These are phyloP conservation scores for Acronicta psi DNA, from an alignment of 2,888 invertebrate genomes.

Conservation along the genomic window DNA sequence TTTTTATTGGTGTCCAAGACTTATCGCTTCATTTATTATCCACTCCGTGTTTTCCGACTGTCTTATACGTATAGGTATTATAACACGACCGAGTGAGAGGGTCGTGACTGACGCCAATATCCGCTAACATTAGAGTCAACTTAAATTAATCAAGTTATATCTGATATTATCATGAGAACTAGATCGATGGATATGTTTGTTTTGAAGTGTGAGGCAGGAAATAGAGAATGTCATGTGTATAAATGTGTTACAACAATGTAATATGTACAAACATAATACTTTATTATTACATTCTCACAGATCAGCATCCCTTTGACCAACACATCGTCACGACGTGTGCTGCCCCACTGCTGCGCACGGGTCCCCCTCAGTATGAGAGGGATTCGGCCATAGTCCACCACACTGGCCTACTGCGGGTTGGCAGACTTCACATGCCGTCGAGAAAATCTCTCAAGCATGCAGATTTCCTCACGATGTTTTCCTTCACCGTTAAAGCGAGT, in stretches of 20 bases:
- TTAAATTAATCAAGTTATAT: constrained; percentile 1
- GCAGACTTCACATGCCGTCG: no score
- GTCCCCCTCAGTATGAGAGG: no score
- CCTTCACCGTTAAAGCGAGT: no score
- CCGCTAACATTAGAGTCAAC: background rate
- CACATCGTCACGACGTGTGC: no score
- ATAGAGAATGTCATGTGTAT: constrained; percentile 4
- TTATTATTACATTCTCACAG: no score
- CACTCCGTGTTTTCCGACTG: background rate
- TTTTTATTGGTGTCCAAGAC: background rate
- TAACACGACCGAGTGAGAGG: constrained; percentile 4
- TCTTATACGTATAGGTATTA: no score
- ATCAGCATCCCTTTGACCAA: no score
- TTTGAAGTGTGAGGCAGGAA: constrained; percentile 10
- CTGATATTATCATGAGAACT: constrained; percentile 8
- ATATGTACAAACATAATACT: background rate
- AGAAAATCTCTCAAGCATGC: no score
- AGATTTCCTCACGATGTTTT: no score
- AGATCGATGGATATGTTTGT: constrained; percentile 6
- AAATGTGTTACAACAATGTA: background rate
- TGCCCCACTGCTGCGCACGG: no score
- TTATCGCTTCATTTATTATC: background rate
- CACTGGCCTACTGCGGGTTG: no score
- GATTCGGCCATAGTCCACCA: no score
- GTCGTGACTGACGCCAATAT: background rate